Evolutionary conservation across 2,888 invertebrate genomes (phyloP).

Genomic region (Sarcophaga subvicina): DNA sequence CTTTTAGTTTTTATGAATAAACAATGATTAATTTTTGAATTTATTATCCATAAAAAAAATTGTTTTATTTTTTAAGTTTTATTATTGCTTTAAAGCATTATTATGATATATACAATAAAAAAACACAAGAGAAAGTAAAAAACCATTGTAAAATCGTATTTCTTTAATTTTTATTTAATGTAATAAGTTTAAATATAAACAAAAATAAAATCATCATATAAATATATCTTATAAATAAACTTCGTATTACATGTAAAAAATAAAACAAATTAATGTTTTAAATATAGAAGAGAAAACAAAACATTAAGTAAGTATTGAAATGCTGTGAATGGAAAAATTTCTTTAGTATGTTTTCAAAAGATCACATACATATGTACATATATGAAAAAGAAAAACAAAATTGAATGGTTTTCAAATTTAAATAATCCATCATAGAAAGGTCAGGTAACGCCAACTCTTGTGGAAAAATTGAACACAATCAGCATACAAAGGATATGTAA

Average conservation of each 20-base stretch:
- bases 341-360: too few species aligned
- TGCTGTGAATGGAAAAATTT: too few species aligned
- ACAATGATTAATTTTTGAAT: slow-evolving; percentile 45
- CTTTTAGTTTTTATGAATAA: slow-evolving; percentile 39
- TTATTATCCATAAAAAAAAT: slow-evolving; percentile 48
- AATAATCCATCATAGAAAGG: too few species aligned
- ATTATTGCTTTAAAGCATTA: slow-evolving; percentile 40
- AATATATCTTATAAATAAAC: slow-evolving; percentile 70
- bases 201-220: slow-evolving; percentile 59
- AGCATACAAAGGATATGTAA: too few species aligned
- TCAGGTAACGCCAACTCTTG: too few species aligned
- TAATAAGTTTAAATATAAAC: slow-evolving; percentile 58
- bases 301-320: too few species aligned
- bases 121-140: slow-evolving; percentile 33
- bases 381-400: too few species aligned
- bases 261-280: slow-evolving; percentile 15
- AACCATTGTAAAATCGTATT: slow-evolving; percentile 61
- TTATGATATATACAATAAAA: slow-evolving; percentile 28
- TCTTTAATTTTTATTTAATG: slow-evolving; percentile 64
- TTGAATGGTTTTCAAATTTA: too few species aligned
- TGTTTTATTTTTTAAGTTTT: slow-evolving; percentile 48
- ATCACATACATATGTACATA: too few species aligned
- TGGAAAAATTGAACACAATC: too few species aligned
- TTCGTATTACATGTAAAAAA: slow-evolving; percentile 69
- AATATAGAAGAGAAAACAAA: not conserved